Evolutionary conservation across 2,888 invertebrate species (phyloP), one percentile per base, ranked within the genome.

Genomic region (Drosophila subquinaria): DNA sequence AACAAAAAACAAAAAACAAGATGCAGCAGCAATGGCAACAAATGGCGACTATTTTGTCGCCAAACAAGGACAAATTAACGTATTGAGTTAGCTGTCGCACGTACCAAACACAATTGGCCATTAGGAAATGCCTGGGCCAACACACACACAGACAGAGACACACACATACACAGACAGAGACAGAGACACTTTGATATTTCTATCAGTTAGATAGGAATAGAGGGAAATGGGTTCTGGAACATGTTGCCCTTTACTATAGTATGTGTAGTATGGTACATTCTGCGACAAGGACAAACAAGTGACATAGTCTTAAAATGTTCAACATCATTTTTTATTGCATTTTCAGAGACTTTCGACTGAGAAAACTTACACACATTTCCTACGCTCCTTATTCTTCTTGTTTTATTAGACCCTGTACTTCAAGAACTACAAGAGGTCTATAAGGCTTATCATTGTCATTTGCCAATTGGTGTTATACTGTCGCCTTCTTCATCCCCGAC

Each of bases 271-370:
- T 78, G 55, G 48, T 36, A 80, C 72, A 72, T 68, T 62, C 48
- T 48, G 51, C 76, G 80, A 77, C 80, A 78, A 78, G 80, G 78
- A 78, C 78, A 78, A 78, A 69, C 78, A 81, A 75, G 71, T 80
- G 81, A 80, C 80, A 78, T 69, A 68, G 75, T 78, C 81, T 80
- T 80, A 75, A 81, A 81, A 80, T 80, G 81, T 81, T 78, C 45
- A 80, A 80, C 80, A 80, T 81, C 69, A 80, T 80, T 80, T 80
- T 80, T 80, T 80, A 80, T 80, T 80, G 79, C 81, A 77, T 77
- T 81, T 77, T 79, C 69, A 63, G 62, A 78, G 78, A 66, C 68
- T 78, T 79, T 70, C 55, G 70, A 74, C 66, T 52, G 53, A 42
- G 48, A 35, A 62, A 73, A 67, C 63, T 65, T 61, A 63, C 55